phyloP scores from a whole-genome alignment of 2,113 vertebrate species.

The Pseudonaja textilis region DNA sequence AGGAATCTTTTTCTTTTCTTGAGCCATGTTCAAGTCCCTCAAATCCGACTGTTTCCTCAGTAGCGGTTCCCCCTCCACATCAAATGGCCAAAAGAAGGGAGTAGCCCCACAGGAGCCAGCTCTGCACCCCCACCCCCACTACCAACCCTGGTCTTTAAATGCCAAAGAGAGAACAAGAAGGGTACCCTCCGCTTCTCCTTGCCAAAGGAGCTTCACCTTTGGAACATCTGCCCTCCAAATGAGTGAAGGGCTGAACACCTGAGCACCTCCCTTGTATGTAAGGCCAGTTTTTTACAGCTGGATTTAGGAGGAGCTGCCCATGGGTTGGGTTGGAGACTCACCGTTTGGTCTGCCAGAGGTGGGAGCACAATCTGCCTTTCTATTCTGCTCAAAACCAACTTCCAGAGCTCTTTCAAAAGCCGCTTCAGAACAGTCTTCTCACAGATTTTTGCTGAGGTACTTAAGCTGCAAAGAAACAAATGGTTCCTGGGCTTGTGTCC shows the following conservation, averaged over 20 bases:
- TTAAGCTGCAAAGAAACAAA: slow-evolving; percentile 79
- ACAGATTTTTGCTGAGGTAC: slow-evolving; percentile 94
- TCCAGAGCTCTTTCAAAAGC: slow-evolving; percentile 95
- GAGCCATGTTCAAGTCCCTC: not conserved
- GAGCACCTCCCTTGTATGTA: not conserved
- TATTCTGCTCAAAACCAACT: slow-evolving; percentile 91
- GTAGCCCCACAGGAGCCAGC: not conserved
- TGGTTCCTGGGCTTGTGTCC: not conserved
- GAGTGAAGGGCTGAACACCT: not conserved
- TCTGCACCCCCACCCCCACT: not conserved
- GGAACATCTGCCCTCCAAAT: not conserved
- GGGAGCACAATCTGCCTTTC: slow-evolving; percentile 95
- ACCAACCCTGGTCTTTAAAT: not conserved
- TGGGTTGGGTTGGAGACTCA: slow-evolving; percentile 70
- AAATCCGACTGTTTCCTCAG: not conserved
- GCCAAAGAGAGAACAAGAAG: not conserved
- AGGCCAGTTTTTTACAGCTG: not conserved
- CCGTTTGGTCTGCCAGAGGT: slow-evolving; percentile 89
- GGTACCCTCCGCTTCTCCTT: not conserved
- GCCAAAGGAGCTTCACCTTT: not conserved
- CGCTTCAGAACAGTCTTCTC: slow-evolving; percentile 98
- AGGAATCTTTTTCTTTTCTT: not conserved
- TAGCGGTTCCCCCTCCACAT: not conserved
- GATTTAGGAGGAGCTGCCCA: no score
- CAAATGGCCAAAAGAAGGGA: not conserved